Percentiles rank a stretch among this genome's conserved stretches.
Conservation (phyloP, 2,888 invertebrate genomes). For the Herminia tarsipennalis region DNA sequence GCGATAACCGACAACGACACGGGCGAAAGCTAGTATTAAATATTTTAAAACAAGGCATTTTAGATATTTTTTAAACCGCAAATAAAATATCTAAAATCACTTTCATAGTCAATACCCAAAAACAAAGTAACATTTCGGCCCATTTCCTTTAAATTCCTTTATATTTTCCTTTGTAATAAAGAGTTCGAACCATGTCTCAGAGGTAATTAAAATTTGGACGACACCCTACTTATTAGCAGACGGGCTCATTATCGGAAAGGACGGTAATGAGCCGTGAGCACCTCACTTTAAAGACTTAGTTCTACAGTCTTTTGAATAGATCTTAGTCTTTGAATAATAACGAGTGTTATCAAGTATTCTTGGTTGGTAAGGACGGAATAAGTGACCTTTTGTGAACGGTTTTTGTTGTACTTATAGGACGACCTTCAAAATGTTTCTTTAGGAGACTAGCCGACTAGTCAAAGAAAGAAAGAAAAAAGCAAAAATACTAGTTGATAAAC, state of each 20-base stretch:
- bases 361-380: too few species aligned
- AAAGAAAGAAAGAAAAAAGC: too few species aligned
- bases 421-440: too few species aligned
- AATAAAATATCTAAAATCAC: too few species aligned
- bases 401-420: too few species aligned
- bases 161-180: constrained; percentile 4
- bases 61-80: too few species aligned
- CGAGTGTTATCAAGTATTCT: not conserved
- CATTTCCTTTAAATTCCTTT: not conserved
- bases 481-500: too few species aligned
- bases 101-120: not conserved
- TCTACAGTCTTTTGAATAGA: not conserved
- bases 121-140: not conserved
- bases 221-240: constrained; percentile 29
- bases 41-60: too few species aligned
- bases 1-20: too few species aligned
- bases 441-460: too few species aligned
- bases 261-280: constrained; percentile 10
- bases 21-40: too few species aligned
- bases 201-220: constrained; percentile 55
- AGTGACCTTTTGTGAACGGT: too few species aligned
- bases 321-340: constrained; percentile 1
- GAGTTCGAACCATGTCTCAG: constrained; percentile 25
- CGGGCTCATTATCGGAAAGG: constrained; percentile 25
- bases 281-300: constrained; percentile 16